Conservation (phyloP, 2,888 invertebrate genomes). For the Drosophila gaucha region DNA sequence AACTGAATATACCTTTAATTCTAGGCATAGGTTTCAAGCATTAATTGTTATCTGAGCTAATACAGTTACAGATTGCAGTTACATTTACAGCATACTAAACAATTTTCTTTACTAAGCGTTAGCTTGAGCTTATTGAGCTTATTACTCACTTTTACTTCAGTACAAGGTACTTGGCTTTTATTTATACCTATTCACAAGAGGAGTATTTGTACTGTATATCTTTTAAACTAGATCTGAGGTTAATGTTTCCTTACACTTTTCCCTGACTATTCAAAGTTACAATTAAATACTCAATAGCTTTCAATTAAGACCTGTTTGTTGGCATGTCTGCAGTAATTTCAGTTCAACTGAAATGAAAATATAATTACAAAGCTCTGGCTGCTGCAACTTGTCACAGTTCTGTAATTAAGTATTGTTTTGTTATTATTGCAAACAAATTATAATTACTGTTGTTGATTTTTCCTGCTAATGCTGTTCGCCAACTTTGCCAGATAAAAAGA, state of each 20-base stretch:
- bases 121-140: too few relatives aligned
- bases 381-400: slow-evolving; percentile 18
- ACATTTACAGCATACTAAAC: background rate
- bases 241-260: background rate
- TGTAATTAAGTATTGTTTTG: slow-evolving; percentile 35
- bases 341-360: slow-evolving; percentile 20
- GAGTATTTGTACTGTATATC: background rate
- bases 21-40: too few relatives aligned
- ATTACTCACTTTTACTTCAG: too few relatives aligned
- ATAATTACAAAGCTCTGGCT: slow-evolving; percentile 17
- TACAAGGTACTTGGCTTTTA: too few relatives aligned
- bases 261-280: too few relatives aligned
- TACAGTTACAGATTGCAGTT: too few relatives aligned
- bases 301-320: background rate
- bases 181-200: too few relatives aligned
- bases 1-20: too few relatives aligned
- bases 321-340: background rate
- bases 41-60: too few relatives aligned
- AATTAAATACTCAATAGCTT: background rate
- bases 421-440: slow-evolving; percentile 43
- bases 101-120: background rate
- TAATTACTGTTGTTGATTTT: slow-evolving; percentile 33
- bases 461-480: slow-evolving; percentile 24
- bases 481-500: slow-evolving; percentile 45
- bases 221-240: background rate